Evolutionary conservation across 1,140 invertebrate species (phyloP), one percentile per base, ranked within the genome.

Genomic region (Procambarus clarkii): DNA sequence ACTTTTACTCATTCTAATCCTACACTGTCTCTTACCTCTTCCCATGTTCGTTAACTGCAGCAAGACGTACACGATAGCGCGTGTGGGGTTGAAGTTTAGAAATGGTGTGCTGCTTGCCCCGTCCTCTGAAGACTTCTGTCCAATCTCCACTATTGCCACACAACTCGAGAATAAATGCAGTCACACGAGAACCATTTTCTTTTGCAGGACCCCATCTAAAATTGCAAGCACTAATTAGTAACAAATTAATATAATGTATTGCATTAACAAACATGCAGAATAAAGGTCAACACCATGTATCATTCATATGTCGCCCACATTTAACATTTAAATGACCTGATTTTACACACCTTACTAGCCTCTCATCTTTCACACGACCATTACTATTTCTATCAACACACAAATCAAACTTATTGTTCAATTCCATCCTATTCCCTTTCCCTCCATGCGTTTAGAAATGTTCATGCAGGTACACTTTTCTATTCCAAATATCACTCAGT

Each of bases 141-240:
- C 97, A 98, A 79, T 94, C 94, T 85, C 95, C 92, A 78, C 50
- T 69, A 15, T 48, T 58, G 34, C 84, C 96, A 94, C 98, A 97
- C 94, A 96, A 97, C 95, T 98, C 97, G 69, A 98, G 94, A 50
- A 97, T 94, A 94, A 98, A 98, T 91, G 96, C 96, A 44, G 95
- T 95, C 82, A 98, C 96, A 93, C 96, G 96, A 11, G 97, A 95
- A 0, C 97, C 97, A 95, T 98, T 98, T 93, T 98, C 97, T 91
- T 95, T 94, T 2, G 96, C 95, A 50, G 96, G 95, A 93, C 95
- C 95, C 96, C 97, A 97, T 79, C 96, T 95, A 92, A 96, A 94
- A 93, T 54, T 58, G 4, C 15, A 77, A 83, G 60, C 60, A 5
- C 21, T 64, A 21, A 64, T 64, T 21, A 64, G 7, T 64, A 18